phyloP scores from a whole-genome alignment of 35 echinoderm and acorn worm genomes.

The Apostichopus japonicus region DNA sequence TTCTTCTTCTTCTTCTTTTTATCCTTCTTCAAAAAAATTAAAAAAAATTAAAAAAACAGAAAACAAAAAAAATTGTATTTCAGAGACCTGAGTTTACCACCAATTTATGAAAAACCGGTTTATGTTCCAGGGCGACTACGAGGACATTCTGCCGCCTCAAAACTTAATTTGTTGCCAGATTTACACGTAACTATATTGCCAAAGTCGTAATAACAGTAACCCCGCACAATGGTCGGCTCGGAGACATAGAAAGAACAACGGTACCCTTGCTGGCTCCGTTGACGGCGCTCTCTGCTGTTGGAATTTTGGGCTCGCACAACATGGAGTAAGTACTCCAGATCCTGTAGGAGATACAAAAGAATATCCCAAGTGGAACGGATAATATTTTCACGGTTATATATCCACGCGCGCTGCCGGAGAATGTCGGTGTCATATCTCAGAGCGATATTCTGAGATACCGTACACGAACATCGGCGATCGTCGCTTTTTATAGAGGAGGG shows the following conservation, averaged over 20 bases:
- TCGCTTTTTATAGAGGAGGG: too few species aligned
- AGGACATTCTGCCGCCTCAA: constrained; percentile 22
- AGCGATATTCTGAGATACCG: too few species aligned
- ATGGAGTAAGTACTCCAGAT: constrained; percentile 53
- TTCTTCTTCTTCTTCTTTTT: neutral
- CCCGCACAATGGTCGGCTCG: neutral
- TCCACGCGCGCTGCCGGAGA: too few species aligned
- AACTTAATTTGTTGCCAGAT: constrained; percentile 20
- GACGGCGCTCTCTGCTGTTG: constrained; percentile 46
- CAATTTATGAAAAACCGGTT: neutral
- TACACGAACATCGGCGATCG: too few species aligned
- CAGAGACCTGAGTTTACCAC: constrained; percentile 28
- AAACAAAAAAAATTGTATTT: neutral
- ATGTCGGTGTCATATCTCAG: too few species aligned
- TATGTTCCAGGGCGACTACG: neutral
- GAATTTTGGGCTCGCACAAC: constrained; percentile 11
- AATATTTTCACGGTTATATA: too few species aligned
- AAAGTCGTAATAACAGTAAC: constrained; percentile 50
- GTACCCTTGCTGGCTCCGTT: neutral
- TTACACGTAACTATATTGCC: constrained; percentile 39
- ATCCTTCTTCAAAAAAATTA: too few species aligned
- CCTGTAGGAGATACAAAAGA: constrained; percentile 34
- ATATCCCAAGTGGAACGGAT: constrained; percentile 9
- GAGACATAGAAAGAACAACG: constrained; percentile 20
- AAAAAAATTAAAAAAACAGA: neutral